Base-by-base conservation (phyloP, 1,140 invertebrate species). In the Nylanderia fulva region DNA sequence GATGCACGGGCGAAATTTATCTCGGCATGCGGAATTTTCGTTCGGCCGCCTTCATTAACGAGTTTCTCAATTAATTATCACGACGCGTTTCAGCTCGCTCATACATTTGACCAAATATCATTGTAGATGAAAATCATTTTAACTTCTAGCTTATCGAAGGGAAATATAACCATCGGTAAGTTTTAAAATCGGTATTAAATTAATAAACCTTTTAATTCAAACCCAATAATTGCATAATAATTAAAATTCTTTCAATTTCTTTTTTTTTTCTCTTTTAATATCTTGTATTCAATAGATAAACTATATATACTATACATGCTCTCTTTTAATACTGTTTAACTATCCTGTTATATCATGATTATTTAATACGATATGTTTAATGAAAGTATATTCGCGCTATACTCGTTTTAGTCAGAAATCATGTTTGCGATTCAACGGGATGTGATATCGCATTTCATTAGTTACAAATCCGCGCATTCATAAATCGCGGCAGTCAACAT, bases 1-100 rank as follows among this genome's bases (percentile, higher is more conserved):
- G n/a, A 27, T 52, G 29, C 18, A 29, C 18, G 18, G 7, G 21
- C 27, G 29, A 52, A 39, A 39, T 75, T 21, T 58, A 60, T 39
- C 52, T 58, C 69, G 52, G 24, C 56, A 21, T 76, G 11, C n/a
- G 18, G 66, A 45, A 72, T 72, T 72, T 79, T 82, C 52, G 54
- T 82, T 82, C 52, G 58, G 52, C 77, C 24, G 36, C 33, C 64
- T 39, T 80, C 77, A 82, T 82, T 82, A 82, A 71, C 77, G 52
- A 82, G 77, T 82, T 82, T 72, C 77, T 72, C 52, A 48, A 82
- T 82, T 82, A 82, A 82, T 82, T 82, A 82, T 82, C 66, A 48
- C 54, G 39, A 21, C 36, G n/a, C 52, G 27, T 61, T 82, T 42
- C 29, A 36, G 27, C 27, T 45, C 13, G n/a, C 27, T 39, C 39